Evolutionary conservation across 1,140 invertebrate species (phyloP), one percentile per base, ranked within the genome.

Genomic region (Gryon sp.): DNA sequence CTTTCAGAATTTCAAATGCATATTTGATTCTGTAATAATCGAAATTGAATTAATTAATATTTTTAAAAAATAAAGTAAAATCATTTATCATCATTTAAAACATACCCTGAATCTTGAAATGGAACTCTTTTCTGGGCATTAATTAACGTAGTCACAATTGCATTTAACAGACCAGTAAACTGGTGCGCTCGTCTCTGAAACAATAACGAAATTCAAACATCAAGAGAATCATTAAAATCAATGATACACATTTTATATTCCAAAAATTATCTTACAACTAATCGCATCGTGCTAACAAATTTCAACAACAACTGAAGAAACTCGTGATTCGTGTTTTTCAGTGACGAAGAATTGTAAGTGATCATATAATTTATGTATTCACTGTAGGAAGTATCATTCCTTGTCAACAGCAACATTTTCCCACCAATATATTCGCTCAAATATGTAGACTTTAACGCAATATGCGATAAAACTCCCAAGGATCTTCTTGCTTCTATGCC

Each of bases 101-200:
- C 36, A 16, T 41, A 48, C 65, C 26, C 66, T 22, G 22, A 15
- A 34, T 73, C 52, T 26, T 75, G 2, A 79, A 53, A 80, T 72
- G 82, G 62, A 80, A 84, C 59, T 78, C 76, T 55, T 36, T 55
- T 76, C 14, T 87, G 82, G 1, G 84, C 82, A 59, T 83, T 87
- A 9, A 36, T 57, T 8, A 89, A 38, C 18, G 82, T 55, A 48
- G 79, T 72, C 20, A 76, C 20, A 53, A 88, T 81, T 4, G 87
- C 82, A 55, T 78, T 86, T 32, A 89, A 74, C 28, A 88, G 76
- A n/a, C 87, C 87, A 50, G 82, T 83, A 60, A 88, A 89, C 45
- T 89, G 87, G 80, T 88, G 83, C 5, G 86, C 78, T 73, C 86
- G 83, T 78, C 87, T 88, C 85, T 87, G 45, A 22, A 83, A 84